Evolutionary conservation across 2,888 invertebrate species (phyloP), one percentile per base, ranked within the genome.

Genomic region (Escarpia spicata): DNA sequence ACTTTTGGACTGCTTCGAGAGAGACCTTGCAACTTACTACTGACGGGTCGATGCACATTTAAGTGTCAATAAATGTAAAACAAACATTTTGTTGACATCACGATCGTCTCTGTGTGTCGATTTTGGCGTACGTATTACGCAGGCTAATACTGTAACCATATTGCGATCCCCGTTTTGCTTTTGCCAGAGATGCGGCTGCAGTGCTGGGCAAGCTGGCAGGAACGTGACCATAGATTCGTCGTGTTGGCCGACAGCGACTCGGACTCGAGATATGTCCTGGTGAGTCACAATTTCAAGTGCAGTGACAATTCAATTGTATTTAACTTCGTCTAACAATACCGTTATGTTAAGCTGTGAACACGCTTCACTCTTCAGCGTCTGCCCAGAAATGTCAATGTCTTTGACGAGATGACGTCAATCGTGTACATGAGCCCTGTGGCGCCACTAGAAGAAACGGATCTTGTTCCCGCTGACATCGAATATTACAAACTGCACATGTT

Each of bases 401-500:
- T 43, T 90, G 45, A 44, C 2, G 92, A 92, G 60, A 58, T 93
- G 91, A 91, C 58, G 37, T 92, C 92, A 37, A 26, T 44, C 10
- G 58, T 93, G 15, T 93, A 93, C 90, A 92, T 93, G 89, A 93
- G 93, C 44, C 93, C 93, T 12, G 93, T 93, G 26, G 92, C 92
- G 60, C 92, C 93, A 9, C 31, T 93, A 37, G 45, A 52, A n/a
- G 92, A 90, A 10, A 60, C 19, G 31, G 93, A 92, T 15, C 31
- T 75, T 26, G 92, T 93, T 9, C 92, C 93, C 10, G 93, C 91
- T 58, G 92, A 93, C 43, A 91, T 93, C 92, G 90, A 92, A 91
- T 92, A 60, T 90, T 37, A 60, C 31, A 58, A 90, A 43, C 93
- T 93, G 31, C 58, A 45, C 6, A 60, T 93, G 44, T 31, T 91